Conservation (phyloP, 2,113 vertebrate genomes). For the Athene cunicularia region DNA sequence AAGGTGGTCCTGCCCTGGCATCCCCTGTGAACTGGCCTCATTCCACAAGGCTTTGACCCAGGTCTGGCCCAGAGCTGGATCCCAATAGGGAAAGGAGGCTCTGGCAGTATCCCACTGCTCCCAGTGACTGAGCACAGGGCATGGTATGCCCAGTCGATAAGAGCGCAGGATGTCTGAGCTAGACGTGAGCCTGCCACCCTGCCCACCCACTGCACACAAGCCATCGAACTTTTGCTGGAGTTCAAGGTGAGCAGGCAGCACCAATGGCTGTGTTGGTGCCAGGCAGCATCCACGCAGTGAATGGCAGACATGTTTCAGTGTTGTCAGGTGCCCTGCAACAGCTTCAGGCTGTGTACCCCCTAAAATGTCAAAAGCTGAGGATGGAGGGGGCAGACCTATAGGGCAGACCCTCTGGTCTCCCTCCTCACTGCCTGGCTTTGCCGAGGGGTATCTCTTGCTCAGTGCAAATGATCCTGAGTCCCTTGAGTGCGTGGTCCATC, state of each 20-base stretch:
- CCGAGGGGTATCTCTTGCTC: background rate
- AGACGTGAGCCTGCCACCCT: fast-evolving
- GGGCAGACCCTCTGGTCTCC: background rate
- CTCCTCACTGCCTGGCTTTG: background rate
- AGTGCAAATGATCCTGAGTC: background rate
- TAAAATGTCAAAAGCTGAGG: background rate
- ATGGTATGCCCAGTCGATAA: fast-evolving
- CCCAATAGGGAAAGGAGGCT: background rate
- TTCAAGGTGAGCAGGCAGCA: background rate
- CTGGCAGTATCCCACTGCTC: background rate
- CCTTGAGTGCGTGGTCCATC: fast-evolving
- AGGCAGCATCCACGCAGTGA: fast-evolving
- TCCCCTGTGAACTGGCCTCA: background rate
- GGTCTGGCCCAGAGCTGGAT: background rate
- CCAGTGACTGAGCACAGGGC: background rate
- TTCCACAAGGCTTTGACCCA: background rate
- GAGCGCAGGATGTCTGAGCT: background rate
- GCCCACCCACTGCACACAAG: fast-evolving
- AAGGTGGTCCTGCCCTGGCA: background rate
- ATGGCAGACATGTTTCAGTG: fast-evolving
- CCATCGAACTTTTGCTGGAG: background rate
- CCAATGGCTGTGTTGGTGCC: fast-evolving
- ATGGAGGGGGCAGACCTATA: background rate
- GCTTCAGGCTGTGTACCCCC: background rate
- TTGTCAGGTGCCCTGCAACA: background rate